Percentiles rank a stretch among this genome's conserved stretches.
Evolutionary conservation across 2,113 vertebrate genomes (phyloP).

Genomic region (Drymodes brunneopygia): DNA sequence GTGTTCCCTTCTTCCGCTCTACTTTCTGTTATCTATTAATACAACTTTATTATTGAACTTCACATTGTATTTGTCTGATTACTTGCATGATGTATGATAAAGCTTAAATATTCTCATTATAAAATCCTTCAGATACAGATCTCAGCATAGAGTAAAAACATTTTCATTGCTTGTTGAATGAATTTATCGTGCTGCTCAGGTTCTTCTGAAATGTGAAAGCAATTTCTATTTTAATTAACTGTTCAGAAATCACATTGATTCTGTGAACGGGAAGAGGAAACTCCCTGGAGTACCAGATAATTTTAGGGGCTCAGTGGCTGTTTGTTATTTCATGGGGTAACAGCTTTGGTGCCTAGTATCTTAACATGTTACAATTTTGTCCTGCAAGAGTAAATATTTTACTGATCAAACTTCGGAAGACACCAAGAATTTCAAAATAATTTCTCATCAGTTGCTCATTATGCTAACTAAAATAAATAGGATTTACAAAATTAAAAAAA

Average conservation of each 20-base stretch:
- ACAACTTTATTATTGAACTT: background rate
- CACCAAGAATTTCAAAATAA: background rate
- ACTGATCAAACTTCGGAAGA: background rate
- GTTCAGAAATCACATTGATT: background rate
- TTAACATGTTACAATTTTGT: background rate
- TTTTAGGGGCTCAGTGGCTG: background rate
- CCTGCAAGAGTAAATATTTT: background rate
- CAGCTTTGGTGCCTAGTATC: background rate
- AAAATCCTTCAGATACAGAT: background rate
- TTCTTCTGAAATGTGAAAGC: background rate
- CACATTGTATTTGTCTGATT: background rate
- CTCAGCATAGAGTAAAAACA: background rate
- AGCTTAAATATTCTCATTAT: background rate
- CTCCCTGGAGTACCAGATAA: background rate
- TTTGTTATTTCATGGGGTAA: background rate
- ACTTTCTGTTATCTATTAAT: background rate
- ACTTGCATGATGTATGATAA: background rate
- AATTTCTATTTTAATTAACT: constrained; percentile 9
- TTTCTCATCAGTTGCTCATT: background rate
- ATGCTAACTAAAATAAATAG: background rate
- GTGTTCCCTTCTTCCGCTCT: background rate
- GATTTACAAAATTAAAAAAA: background rate
- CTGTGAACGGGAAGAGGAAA: background rate
- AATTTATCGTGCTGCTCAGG: background rate
- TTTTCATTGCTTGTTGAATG: background rate